These are phyloP conservation scores for Bubo blakistoni DNA, from an alignment of 2,113 vertebrate genomes.

Conservation along the genomic window DNA sequence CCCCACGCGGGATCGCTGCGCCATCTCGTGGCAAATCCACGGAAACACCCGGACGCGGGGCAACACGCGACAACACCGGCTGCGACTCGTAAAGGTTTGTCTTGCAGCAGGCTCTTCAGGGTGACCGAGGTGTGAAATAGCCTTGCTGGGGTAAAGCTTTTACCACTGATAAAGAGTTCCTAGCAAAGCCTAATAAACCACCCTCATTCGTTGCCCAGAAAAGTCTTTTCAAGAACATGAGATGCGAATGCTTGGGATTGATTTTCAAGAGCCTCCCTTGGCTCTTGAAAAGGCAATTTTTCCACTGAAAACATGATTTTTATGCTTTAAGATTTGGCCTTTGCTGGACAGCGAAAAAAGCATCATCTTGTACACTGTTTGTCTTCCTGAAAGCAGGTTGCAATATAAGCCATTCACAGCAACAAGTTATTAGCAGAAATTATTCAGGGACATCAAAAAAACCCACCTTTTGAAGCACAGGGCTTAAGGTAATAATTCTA, in stretches of 20 bases:
- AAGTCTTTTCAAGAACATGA: not conserved
- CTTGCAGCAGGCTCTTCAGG: fast-evolving
- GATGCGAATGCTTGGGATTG: not conserved
- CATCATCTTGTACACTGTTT: fast-evolving
- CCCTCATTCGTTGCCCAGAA: not conserved
- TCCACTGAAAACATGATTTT: not conserved
- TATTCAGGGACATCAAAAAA: not conserved
- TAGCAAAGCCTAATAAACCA: not conserved
- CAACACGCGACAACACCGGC: fast-evolving
- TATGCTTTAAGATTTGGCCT: not conserved
- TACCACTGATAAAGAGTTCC: not conserved
- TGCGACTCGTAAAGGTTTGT: fast-evolving
- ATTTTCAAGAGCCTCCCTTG: not conserved
- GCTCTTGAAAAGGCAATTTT: not conserved
- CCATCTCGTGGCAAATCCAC: not conserved
- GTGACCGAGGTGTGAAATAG: fast-evolving
- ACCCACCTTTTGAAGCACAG: not conserved
- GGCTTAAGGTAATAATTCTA: not conserved
- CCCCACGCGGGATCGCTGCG: not conserved
- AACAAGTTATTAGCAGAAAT: not conserved
- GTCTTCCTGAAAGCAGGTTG: not conserved
- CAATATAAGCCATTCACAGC: no score
- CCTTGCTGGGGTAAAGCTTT: fast-evolving
- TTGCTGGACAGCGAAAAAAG: not conserved
- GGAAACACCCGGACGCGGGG: fast-evolving